Evolutionary conservation across 2,797 vertebrate genomes (phyloP).

Genomic region (Orientallactaga sibirica): DNA sequence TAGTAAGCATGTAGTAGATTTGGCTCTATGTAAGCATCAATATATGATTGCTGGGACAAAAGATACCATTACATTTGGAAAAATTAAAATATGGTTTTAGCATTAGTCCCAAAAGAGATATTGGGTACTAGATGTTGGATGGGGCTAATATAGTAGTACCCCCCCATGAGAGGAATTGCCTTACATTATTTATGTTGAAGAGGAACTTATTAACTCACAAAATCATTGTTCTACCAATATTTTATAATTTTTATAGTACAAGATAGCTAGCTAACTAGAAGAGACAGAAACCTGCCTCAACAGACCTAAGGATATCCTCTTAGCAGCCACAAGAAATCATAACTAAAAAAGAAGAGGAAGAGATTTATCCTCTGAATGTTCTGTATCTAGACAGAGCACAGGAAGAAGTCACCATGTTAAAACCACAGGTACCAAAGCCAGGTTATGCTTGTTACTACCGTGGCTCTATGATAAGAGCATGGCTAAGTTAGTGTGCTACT

Average conservation of each 20-base stretch:
- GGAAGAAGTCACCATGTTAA: not conserved
- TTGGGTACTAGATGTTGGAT: not conserved
- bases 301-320: not conserved
- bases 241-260: not conserved
- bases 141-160: not conserved
- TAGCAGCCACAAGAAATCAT: not conserved
- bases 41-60: not conserved
- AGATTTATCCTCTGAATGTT: not conserved
- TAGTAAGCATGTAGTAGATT: not conserved
- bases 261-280: not conserved
- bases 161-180: not conserved
- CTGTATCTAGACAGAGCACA: not conserved
- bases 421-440: not conserved
- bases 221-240: slow-evolving; percentile 12
- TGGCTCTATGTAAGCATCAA: not conserved
- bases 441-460: not conserved
- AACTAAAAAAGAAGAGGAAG: not conserved
- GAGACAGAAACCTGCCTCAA: not conserved
- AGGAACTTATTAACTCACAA: slow-evolving; percentile 22
- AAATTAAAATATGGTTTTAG: not conserved
- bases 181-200: slow-evolving; percentile 40
- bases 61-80: not conserved
- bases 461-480: not conserved
- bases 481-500: not conserved
- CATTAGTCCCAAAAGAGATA: not conserved